These are phyloP conservation scores for Meandrina meandrites DNA, from an alignment of 92 coral and sea anemone species.

Conservation along the genomic window DNA sequence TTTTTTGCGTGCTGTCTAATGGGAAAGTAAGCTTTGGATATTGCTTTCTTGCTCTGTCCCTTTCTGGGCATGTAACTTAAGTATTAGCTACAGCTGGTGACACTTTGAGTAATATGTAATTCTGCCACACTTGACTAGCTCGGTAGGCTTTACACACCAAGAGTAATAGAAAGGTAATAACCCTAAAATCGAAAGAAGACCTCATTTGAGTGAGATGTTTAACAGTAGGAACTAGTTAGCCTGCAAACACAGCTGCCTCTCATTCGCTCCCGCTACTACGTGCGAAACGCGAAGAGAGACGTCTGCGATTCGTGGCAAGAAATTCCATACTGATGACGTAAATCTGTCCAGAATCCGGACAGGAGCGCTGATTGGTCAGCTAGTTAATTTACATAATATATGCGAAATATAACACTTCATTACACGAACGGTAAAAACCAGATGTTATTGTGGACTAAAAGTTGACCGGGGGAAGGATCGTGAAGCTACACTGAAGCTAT, in stretches of 20 bases:
- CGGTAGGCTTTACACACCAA: not conserved
- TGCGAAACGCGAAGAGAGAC: no score
- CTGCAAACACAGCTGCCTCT: not conserved
- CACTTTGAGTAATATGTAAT: conserved; percentile 7
- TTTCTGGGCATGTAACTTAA: conserved; percentile 9
- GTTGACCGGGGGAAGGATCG: no score
- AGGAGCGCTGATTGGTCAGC: no score
- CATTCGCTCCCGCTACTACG: no score
- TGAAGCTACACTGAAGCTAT: no score
- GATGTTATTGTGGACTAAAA: no score
- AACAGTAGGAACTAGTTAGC: conserved; percentile 27
- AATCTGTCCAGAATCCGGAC: no score
- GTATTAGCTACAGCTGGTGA: conserved; percentile 29
- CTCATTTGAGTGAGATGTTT: conserved; percentile 37
- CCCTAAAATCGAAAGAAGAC: conserved; percentile 8
- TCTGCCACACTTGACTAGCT: conserved; percentile 4
- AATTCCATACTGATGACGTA: no score
- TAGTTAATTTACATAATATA: no score
- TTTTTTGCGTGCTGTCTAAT: conserved; percentile 46
- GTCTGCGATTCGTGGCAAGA: no score
- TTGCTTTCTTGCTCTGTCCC: conserved; percentile 28
- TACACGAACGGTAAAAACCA: no score
- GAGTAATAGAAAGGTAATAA: conserved; percentile 12
- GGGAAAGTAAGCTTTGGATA: conserved; percentile 38
- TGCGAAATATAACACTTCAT: no score